phyloP scores from a whole-genome alignment of 2,797 vertebrate species.

The Antennarius maculatus region DNA sequence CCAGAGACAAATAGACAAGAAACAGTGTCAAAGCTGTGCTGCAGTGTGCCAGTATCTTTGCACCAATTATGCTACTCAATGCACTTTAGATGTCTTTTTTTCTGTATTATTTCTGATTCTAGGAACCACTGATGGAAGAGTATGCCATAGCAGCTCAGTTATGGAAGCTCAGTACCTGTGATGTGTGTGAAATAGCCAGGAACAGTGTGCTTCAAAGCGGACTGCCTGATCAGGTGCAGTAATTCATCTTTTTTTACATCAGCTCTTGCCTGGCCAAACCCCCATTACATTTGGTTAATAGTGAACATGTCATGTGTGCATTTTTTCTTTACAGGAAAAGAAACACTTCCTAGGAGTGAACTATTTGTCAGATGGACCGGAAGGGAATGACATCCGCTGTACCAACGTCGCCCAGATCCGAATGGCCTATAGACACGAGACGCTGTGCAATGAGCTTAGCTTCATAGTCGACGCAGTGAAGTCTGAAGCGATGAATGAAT shows the following conservation, averaged over 20 bases:
- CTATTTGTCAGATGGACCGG: conserved; percentile 92
- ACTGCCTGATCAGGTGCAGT: conserved; percentile 88
- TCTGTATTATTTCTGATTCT: conserved; percentile 21
- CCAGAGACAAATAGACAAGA: conserved; percentile 15
- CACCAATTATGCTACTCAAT: neutral
- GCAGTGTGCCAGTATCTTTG: neutral
- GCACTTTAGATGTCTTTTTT: neutral
- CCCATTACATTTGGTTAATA: neutral
- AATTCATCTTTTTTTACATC: neutral
- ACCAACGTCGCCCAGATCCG: conserved; percentile 98
- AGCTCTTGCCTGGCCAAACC: neutral
- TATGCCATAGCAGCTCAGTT: conserved; percentile 98
- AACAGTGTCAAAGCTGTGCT: neutral
- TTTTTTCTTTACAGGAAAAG: conserved; percentile 85
- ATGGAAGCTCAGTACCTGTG: conserved; percentile 98
- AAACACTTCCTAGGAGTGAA: conserved; percentile 89
- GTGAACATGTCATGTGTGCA: neutral
- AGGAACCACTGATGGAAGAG: conserved; percentile 99
- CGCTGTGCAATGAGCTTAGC: conserved; percentile 94
- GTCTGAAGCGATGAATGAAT: conserved; percentile 78
- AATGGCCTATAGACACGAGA: conserved; percentile 95
- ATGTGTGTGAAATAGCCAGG: conserved; percentile 95
- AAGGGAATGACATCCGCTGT: conserved; percentile 93
- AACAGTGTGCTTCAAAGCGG: conserved; percentile 96
- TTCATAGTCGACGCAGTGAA: conserved; percentile 92